Base-by-base conservation (phyloP, 2,113 vertebrate species). In the Arvicanthis niloticus region DNA sequence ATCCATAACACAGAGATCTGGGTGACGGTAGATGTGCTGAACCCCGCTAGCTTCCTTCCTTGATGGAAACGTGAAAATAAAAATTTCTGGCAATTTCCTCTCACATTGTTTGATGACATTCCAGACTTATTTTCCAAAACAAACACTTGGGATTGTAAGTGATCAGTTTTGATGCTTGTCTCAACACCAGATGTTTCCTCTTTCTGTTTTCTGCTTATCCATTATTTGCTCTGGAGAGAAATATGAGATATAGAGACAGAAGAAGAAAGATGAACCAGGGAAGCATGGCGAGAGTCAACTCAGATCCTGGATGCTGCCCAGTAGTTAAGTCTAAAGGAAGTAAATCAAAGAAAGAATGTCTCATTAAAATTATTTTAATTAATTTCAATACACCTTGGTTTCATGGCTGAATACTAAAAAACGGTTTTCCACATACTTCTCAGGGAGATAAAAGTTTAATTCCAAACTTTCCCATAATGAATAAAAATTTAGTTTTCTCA, bases 391-490 rank as follows among this genome's bases (percentile, higher is more conserved):
- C 22, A 93, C 8, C 19, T 86, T 87, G 76, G 56, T 80, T 88
- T 68, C 19, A 15, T 72, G 40, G 40, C 68, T 53, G 34, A 22
- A 3, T 62, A 31, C 51, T 78, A 84, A 81, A 29, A 60, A 88
- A 22, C 13, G 45, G 40, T 24, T 62, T 85, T 81, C n/a, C 29
- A 68, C 76, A 60, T 60, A 65, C 58, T 95, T 85, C 62, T 76
- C 70, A 82, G 75, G 26, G 68, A 88, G 24, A 31, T 45, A 93
- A 90, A 91, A 67, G 19, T 76, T 91, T 95, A 90, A 67, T 81
- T 94, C 94, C 11, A 67, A 58, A 92, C 90, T 17, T 81, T n/a
- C 19, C 16, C 16, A 73, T 1, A 9, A 84, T 65, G 12, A 58
- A 90, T 56, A 51, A 84, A 86, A 81, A 75, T 26, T 75, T 22